Evolutionary conservation across 2,888 invertebrate genomes (phyloP).

Genomic region (Sesia bembeciformis): DNA sequence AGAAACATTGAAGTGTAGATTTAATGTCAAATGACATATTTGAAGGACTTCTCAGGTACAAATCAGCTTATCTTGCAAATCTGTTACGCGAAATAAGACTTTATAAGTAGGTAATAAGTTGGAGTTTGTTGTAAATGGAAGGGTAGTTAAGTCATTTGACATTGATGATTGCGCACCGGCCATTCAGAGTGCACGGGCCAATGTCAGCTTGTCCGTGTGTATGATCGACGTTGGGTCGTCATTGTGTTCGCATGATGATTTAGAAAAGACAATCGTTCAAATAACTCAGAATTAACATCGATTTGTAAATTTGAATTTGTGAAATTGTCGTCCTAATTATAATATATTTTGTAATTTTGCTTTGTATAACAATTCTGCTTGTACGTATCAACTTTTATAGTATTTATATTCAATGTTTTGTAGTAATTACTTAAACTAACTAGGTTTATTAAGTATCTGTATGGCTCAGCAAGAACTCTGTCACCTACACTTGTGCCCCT

Average conservation of each 20-base stretch:
- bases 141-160: neutral
- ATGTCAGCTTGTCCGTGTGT: constrained; percentile 21
- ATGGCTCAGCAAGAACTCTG: too few relatives aligned
- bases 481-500: too few relatives aligned
- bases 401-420: too few relatives aligned
- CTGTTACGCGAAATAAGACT: neutral
- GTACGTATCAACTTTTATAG: too few relatives aligned
- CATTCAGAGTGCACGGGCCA: constrained; percentile 20
- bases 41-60: neutral
- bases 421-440: too few relatives aligned
- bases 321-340: too few relatives aligned
- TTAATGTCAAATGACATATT: constrained; percentile 17
- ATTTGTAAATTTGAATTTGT: too few relatives aligned
- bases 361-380: too few relatives aligned
- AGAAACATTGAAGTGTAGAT: neutral
- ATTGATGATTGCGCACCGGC: constrained; percentile 1
- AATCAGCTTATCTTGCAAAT: neutral
- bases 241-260: neutral
- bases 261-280: neutral
- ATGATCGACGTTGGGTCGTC: constrained; percentile 14
- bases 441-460: too few relatives aligned
- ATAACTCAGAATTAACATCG: neutral
- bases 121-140: neutral
- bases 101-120: neutral
- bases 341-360: too few relatives aligned